Base-by-base conservation (phyloP, 1,140 invertebrate genomes). In the Cataglyphis hispanica region DNA sequence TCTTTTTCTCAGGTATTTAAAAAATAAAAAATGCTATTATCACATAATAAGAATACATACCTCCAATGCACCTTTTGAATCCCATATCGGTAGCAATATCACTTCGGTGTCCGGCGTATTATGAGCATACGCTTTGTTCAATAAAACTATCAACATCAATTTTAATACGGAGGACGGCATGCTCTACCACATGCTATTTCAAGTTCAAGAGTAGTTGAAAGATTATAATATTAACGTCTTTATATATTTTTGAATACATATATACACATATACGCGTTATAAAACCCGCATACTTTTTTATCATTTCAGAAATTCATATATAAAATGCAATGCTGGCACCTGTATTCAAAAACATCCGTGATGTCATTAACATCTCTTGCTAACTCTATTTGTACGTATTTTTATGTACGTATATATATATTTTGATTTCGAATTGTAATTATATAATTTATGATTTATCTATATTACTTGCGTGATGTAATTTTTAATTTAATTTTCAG, bases 351-450 rank as follows among this genome's bases (percentile, higher is more conserved):
- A 37, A 66, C 27, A 50, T 67, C 10, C 43, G 85, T 87, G 87
- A 86, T 88, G 88, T 90, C 88, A 61, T 90, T 91, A 80, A 91
- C 90, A 87, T 66, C 13, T 60, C n/a, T n/a, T n/a, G n/a, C n/a
- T n/a, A n/a, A n/a, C n/a, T n/a, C 10, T 22, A 22, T 50, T 53
- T 53, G 40, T 43, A 40, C n/a, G 8, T 66, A 40, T 40, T 67
- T 76, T 25, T 25, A 27, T 50, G 31, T 10, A 5, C 11, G 7
- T 66, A 22, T 5, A 34, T 56, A 66, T 64, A 22, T 7, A 27
- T 60, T 53, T 74, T 2, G 10, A 31, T 60, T 61, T 56, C 40
- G 64, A 80, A n/a, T 16, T 0, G 34, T 66, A 78, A 80, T 66
- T 58, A 34, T 31, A 22, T 34, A 76, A 50, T 19, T 56, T 56